A percentile compares a stretch with the other conserved stretches of the same genome.
Conservation (phyloP, 2,888 invertebrate species). For the Drosophila stalkeri region DNA sequence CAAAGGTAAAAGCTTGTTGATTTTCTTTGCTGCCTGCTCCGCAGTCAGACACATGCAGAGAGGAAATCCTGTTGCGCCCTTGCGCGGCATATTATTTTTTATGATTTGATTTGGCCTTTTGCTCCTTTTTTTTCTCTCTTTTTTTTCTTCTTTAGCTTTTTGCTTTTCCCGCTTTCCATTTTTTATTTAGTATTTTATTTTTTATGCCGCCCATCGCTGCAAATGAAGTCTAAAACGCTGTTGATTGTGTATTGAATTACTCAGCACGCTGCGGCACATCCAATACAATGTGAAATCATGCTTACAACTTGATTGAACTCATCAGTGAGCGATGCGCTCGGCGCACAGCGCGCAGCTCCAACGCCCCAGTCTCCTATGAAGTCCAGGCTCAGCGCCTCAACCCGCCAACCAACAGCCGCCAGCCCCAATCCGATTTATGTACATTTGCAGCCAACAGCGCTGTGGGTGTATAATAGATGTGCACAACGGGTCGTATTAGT, state of each 20-base stretch:
- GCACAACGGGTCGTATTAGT: slow-evolving; percentile 33
- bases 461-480: slow-evolving; percentile 6
- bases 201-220: slow-evolving; percentile 35
- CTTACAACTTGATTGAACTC: slow-evolving; percentile 79
- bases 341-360: not conserved
- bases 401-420: not conserved
- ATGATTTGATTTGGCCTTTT: slow-evolving; percentile 70
- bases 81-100: slow-evolving; percentile 74
- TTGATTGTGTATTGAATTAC: slow-evolving; percentile 78
- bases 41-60: slow-evolving; percentile 37
- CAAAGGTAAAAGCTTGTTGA: slow-evolving; percentile 66
- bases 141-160: not conserved
- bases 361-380: not conserved
- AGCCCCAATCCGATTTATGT: slow-evolving; percentile 35
- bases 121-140: not conserved
- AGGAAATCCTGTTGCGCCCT: slow-evolving; percentile 72
- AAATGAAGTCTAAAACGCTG: slow-evolving; percentile 77
- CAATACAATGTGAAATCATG: slow-evolving; percentile 74
- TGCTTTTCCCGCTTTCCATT: not conserved
- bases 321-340: slow-evolving; percentile 50
- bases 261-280: slow-evolving; percentile 55
- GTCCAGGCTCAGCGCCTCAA: not conserved
- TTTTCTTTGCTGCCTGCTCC: slow-evolving; percentile 45
- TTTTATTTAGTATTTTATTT: slow-evolving; percentile 25
- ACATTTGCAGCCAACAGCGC: slow-evolving; percentile 22